Conservation (phyloP, 2,797 vertebrate genomes). For the Pantherophis vulpinus region DNA sequence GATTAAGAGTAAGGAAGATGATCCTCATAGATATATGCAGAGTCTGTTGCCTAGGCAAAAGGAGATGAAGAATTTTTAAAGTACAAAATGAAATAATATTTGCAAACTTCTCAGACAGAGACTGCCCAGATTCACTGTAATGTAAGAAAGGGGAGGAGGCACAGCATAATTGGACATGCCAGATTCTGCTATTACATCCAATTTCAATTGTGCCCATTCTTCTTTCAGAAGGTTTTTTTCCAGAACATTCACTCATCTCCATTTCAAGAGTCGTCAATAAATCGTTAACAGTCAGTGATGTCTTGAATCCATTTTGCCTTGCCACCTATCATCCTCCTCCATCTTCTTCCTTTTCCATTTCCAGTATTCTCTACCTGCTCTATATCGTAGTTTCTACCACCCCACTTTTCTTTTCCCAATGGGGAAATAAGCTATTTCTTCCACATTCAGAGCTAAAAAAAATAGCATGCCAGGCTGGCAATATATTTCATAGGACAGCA, state of each 20-base stretch:
- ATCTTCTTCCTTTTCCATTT: background rate
- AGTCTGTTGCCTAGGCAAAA: background rate
- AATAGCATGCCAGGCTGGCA: background rate
- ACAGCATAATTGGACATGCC: background rate
- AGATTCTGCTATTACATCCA: background rate
- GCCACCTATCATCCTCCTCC: background rate
- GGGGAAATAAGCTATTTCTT: background rate
- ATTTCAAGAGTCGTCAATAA: background rate
- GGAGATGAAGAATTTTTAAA: background rate
- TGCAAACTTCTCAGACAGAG: background rate
- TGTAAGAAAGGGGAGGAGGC: background rate
- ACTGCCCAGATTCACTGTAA: background rate
- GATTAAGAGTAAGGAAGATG: background rate
- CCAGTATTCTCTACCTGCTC: background rate
- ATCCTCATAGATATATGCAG: background rate
- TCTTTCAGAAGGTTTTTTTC: background rate
- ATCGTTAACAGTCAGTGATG: background rate
- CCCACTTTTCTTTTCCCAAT: fast-evolving
- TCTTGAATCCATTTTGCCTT: background rate
- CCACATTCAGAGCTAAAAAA: background rate
- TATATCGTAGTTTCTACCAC: background rate
- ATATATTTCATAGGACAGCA: background rate
- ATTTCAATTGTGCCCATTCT: background rate
- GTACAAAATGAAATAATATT: background rate
- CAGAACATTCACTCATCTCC: background rate